These are phyloP conservation scores for Notolepis coatsorum DNA, from an alignment of 2,797 vertebrate genomes.

Conservation along the genomic window DNA sequence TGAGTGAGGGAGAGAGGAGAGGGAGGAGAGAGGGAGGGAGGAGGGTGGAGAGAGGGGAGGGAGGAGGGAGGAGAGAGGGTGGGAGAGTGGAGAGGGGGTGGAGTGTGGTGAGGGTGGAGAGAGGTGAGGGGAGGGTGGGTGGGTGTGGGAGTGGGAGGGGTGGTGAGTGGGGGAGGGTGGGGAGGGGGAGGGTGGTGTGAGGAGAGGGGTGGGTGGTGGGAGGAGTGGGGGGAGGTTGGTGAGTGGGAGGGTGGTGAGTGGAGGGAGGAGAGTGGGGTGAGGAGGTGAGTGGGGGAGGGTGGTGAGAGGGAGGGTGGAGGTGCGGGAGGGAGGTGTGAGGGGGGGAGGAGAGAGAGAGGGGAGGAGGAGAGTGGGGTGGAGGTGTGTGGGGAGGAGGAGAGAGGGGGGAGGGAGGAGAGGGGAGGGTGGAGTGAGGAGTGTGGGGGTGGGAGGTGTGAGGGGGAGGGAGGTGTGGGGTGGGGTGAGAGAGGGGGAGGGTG, in stretches of 20 bases:
- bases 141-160: constrained; percentile 1
- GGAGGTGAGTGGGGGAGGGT: constrained; percentile 14
- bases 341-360: not conserved
- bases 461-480: constrained; percentile 8
- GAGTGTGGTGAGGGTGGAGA: no score
- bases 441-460: not conserved
- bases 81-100: not conserved
- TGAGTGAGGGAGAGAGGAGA: not conserved
- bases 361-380: not conserved
- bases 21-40: constrained; percentile 15
- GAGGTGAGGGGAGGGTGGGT: no score
- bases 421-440: not conserved
- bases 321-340: not conserved
- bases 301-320: constrained; percentile 4
- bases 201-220: not conserved
- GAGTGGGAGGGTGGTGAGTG: constrained; percentile 9
- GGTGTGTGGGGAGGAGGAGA: not conserved
- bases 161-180: not conserved
- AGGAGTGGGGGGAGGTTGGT: constrained; percentile 13
- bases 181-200: not conserved
- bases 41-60: constrained; percentile 14
- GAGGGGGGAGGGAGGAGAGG: constrained; percentile 5
- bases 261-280: not conserved
- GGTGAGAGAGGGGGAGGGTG: constrained; percentile 9
- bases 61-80: not conserved